Conservation (phyloP, 2,888 invertebrate genomes). For the Campopleginae sp. region DNA sequence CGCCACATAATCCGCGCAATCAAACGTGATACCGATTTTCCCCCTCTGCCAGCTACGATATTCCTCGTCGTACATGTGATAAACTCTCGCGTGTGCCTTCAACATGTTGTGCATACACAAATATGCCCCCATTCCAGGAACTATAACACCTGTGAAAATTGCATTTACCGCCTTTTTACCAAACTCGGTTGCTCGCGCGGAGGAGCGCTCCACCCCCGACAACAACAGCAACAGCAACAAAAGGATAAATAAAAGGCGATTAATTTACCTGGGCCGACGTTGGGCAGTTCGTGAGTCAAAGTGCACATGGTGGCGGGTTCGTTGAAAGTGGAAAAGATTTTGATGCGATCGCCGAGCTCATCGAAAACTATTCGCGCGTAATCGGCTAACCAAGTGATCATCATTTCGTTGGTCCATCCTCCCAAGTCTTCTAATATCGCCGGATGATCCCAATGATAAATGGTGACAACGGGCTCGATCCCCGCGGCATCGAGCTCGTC, state of each 20-base stretch:
- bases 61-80: constrained; percentile 87
- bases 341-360: constrained; percentile 85
- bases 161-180: no score
- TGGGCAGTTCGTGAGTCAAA: constrained; percentile 86
- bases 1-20: constrained; percentile 66
- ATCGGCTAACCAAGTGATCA: constrained; percentile 87
- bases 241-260: no score
- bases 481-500: constrained; percentile 85
- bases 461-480: constrained; percentile 87
- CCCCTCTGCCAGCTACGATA: constrained; percentile 87
- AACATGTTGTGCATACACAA: constrained; percentile 90
- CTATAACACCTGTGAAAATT: background rate
- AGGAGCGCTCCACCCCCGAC: no score
- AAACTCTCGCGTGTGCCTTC: constrained; percentile 90
- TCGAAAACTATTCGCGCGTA: constrained; percentile 86
- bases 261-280: constrained; percentile 85
- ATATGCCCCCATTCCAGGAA: constrained; percentile 87
- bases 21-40: constrained; percentile 76
- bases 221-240: no score
- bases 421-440: constrained; percentile 87
- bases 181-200: no score
- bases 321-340: constrained; percentile 89
- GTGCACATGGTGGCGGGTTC: constrained; percentile 84
- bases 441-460: constrained; percentile 90
- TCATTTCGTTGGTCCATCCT: constrained; percentile 88